Conservation (phyloP, 1,140 invertebrate genomes). For the Nilaparvata lugens region DNA sequence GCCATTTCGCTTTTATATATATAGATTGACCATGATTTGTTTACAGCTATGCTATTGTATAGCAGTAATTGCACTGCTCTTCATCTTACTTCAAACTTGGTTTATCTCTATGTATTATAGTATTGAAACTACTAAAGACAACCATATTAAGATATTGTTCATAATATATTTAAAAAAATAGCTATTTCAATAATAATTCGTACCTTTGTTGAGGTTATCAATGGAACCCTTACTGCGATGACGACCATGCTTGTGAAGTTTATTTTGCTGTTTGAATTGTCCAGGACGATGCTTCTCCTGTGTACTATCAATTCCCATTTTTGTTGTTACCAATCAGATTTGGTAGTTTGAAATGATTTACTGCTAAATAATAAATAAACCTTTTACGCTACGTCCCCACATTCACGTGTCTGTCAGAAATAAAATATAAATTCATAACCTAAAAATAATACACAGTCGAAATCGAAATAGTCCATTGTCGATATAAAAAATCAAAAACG, state of each 20-base stretch:
- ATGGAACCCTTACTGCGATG: conserved; percentile 78
- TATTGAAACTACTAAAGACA: background rate
- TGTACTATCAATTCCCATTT: conserved; percentile 13
- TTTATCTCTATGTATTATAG: background rate
- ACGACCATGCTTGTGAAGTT: conserved; percentile 74
- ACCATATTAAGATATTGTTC: conserved; percentile 9
- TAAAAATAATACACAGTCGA: too few species aligned
- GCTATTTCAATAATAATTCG: conserved; percentile 20
- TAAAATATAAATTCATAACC: background rate
- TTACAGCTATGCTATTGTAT: background rate
- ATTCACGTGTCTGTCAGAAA: too few species aligned
- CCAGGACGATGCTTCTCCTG: conserved; percentile 56
- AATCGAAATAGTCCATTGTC: too few species aligned
- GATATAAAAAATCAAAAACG: too few species aligned
- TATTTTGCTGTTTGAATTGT: conserved; percentile 77
- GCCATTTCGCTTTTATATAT: too few species aligned
- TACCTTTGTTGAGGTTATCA: conserved; percentile 64
- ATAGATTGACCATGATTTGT: too few species aligned
- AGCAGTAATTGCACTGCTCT: too few species aligned
- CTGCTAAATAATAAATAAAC: background rate
- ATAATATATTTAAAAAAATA: conserved; percentile 9
- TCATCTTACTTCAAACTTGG: background rate
- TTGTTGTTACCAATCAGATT: background rate
- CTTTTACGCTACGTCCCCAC: too few species aligned
- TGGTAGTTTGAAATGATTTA: too few species aligned